Percentiles rank a stretch among this genome's conserved stretches.
Conservation (phyloP, 1,140 invertebrate species). For the Melitaea cinxia region DNA sequence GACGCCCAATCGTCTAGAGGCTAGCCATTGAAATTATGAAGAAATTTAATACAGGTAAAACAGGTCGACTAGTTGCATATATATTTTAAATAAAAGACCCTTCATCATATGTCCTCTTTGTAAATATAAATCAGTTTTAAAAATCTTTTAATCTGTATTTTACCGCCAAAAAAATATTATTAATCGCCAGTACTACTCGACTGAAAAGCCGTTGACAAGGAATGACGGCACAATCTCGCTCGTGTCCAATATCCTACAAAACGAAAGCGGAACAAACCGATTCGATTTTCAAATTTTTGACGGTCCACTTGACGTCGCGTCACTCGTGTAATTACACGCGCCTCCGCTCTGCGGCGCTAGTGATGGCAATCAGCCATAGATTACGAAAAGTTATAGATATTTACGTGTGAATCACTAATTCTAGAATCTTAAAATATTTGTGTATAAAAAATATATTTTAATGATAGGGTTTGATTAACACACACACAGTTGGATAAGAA, state of each 20-base stretch:
- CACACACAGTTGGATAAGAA: no score
- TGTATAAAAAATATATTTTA: no score
- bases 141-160: neutral
- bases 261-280: slow-evolving; percentile 46
- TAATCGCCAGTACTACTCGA: neutral
- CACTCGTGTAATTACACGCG: slow-evolving; percentile 37
- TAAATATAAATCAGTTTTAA: no score
- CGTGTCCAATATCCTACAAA: slow-evolving; percentile 45
- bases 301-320: slow-evolving; percentile 46
- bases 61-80: no score
- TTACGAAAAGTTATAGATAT: neutral
- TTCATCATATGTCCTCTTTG: no score
- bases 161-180: neutral
- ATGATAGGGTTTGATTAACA: no score
- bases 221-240: slow-evolving; percentile 24
- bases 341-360: slow-evolving; percentile 38
- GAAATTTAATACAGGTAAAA: no score
- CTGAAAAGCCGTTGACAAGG: slow-evolving; percentile 7
- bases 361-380: slow-evolving; percentile 17
- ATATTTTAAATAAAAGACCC: no score
- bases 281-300: slow-evolving; percentile 60
- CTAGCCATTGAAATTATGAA: no score
- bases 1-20: no score
- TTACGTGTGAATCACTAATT: neutral
- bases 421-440: no score